Conservation (phyloP, 2,113 vertebrate genomes). For the Ailurus styani region DNA sequence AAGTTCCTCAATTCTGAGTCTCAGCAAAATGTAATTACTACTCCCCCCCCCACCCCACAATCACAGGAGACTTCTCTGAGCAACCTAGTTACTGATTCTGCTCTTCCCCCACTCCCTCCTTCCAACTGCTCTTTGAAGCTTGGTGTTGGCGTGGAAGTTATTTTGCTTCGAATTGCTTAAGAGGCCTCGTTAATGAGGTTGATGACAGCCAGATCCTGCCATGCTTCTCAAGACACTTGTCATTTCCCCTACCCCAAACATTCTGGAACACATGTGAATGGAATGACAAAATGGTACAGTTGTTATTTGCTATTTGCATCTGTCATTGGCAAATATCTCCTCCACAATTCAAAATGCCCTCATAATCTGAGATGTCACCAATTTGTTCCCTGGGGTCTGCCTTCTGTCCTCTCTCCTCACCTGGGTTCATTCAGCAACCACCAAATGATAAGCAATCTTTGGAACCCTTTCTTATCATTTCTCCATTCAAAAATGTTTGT, state of each 20-base stretch:
- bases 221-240: background rate
- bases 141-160: slow-evolving; percentile 6
- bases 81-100: slow-evolving; percentile 12
- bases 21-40: slow-evolving; percentile 32
- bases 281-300: background rate
- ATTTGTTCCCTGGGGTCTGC: background rate
- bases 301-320: background rate
- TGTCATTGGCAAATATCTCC: background rate
- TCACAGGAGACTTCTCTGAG: slow-evolving; percentile 36
- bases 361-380: background rate
- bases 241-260: background rate
- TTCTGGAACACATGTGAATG: background rate
- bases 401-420: background rate
- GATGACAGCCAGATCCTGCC: slow-evolving; percentile 5
- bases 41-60: background rate
- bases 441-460: background rate
- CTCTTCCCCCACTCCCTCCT: background rate
- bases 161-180: slow-evolving; percentile 49
- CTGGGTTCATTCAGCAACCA: background rate
- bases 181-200: slow-evolving; percentile 38
- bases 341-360: background rate
- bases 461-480: background rate
- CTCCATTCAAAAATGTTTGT: background rate
- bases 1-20: background rate
- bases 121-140: slow-evolving; percentile 43